Base-by-base conservation (phyloP, 1,140 invertebrate species). In the Coboldia fuscipes region DNA sequence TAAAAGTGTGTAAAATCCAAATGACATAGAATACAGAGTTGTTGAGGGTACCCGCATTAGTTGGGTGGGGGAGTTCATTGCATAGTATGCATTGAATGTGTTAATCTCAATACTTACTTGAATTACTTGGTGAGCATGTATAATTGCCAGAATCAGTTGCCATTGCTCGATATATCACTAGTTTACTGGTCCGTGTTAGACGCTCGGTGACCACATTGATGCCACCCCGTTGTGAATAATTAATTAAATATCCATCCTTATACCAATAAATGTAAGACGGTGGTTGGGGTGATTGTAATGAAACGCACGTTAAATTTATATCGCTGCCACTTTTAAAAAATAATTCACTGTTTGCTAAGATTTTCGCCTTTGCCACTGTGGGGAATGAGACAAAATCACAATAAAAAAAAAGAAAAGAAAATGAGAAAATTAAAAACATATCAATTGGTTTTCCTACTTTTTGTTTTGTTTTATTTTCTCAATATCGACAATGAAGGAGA, bases 241-340 rank as follows among this genome's bases (percentile, higher is more conserved):
- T 88, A 50, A 88, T 80, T 38, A 89, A 76, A 48, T 79, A 69
- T 9, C 70, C 70, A 29, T 80, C 82, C 42, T 79, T 75, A 55
- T 86, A 85, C 84, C 84, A 89, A 55, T 84, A 83, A 54, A 90
- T 86, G 57, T 83, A 86, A 43, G 71, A 72, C 24, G 83, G 83
- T n/a, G 82, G 81, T 41, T 82, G 79, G 0, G 83, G 80, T 18
- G 80, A 81, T 50, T 85, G 75, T 40, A 72, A 64, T 5, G 85
- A 81, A 39, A 81, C 66, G 58, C 84, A 88, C 32, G 82, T 88
- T 44, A 89, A 65, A 61, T 86, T 88, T 50, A 89, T 84, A 62
- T 86, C 82, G 42, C 77, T 83, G 21, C 82, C 83, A 43, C 76
- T 81, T 43, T 82, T 78, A 46, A 88, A 78, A 61, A 77, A 82